A percentile compares a stretch with the other conserved stretches of the same genome.
Evolutionary conservation across 1,140 invertebrate genomes (phyloP).

Genomic region (Melipona quadrifasciata): DNA sequence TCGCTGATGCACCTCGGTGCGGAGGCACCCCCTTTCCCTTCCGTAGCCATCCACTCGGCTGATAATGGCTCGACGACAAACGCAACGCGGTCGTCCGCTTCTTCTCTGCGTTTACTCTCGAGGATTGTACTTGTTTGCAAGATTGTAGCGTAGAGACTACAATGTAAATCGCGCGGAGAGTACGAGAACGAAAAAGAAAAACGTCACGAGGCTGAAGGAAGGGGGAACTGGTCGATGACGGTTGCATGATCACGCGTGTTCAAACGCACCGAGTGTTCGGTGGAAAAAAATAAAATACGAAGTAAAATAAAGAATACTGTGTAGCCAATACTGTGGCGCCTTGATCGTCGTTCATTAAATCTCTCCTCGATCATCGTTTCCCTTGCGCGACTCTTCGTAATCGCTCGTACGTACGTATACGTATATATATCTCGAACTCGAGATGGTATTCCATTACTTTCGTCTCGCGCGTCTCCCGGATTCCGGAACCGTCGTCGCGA

Average conservation of each 20-base stretch:
- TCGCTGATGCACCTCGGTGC: background rate
- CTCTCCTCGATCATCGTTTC: conserved; percentile 59
- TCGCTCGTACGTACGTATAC: background rate
- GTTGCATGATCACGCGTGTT: conserved; percentile 13
- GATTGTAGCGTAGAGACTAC: background rate
- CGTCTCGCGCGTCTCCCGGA: conserved; percentile 58
- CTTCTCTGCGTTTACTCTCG: too few relatives aligned
- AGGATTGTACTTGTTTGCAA: background rate
- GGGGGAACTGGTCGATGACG: background rate
- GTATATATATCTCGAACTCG: conserved; percentile 45
- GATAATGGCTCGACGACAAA: background rate
- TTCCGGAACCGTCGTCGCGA: conserved; percentile 37
- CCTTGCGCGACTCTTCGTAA: conserved; percentile 29
- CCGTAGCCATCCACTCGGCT: too few relatives aligned
- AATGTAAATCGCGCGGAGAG: background rate
- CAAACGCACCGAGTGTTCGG: conserved; percentile 33
- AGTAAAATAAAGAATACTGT: conserved; percentile 67
- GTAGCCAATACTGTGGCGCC: conserved; percentile 48
- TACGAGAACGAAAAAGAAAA: background rate
- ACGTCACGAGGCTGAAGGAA: background rate
- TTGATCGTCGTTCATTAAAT: conserved; percentile 65
- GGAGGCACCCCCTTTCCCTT: background rate
- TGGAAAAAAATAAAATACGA: conserved; percentile 34
- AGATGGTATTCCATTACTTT: conserved; percentile 67
- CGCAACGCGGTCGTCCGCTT: background rate